phyloP scores from a whole-genome alignment of 2,888 invertebrate species.

The Drosophila setosimentum region DNA sequence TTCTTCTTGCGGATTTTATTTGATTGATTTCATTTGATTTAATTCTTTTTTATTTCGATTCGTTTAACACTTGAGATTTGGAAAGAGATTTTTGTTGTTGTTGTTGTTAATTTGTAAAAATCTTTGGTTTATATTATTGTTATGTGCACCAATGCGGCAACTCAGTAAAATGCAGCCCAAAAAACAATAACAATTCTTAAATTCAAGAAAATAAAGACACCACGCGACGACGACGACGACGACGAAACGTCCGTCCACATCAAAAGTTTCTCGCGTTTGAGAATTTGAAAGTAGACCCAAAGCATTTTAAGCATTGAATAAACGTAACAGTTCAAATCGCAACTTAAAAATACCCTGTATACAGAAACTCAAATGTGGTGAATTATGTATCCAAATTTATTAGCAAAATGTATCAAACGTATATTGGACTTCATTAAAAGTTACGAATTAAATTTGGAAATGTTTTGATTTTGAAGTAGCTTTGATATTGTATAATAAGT shows the following conservation, averaged over 20 bases:
- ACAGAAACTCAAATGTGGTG: background rate
- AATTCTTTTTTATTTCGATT: background rate
- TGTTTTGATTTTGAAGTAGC: background rate
- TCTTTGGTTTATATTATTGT: conserved; percentile 1
- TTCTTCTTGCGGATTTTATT: conserved; percentile 15
- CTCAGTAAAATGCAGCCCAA: conserved; percentile 20
- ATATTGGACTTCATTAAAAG: background rate
- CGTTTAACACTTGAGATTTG: conserved; percentile 10
- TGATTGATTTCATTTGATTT: conserved; percentile 15
- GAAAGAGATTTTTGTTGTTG: conserved; percentile 2
- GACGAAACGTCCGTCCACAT: conserved; percentile 56
- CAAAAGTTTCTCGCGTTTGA: conserved; percentile 64
- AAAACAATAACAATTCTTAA: conserved; percentile 58
- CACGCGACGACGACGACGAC: conserved; percentile 52
- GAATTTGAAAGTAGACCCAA: conserved; percentile 37
- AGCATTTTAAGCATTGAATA: conserved; percentile 24
- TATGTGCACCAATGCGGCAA: conserved; percentile 41
- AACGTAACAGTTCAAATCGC: too few species aligned
- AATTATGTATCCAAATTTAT: background rate
- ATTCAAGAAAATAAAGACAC: conserved; percentile 40
- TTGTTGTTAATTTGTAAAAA: background rate
- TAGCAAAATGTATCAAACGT: background rate
- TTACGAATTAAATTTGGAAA: background rate
- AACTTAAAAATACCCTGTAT: conserved; percentile 29
- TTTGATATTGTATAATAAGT: background rate